Base-by-base conservation (phyloP, 1,140 invertebrate genomes). In the Tetragnatha versicolor region DNA sequence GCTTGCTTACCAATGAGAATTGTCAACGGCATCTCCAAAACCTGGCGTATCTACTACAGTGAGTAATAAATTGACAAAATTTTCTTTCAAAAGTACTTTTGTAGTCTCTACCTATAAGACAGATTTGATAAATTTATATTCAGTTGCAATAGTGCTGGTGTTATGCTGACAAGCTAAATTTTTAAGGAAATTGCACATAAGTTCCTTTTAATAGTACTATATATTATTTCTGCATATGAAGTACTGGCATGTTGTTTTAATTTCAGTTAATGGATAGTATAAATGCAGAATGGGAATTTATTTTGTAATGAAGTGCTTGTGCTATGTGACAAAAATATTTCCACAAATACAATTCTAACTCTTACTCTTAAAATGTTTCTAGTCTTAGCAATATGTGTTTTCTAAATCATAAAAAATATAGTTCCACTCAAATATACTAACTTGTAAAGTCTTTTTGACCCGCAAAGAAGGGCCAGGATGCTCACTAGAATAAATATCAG, bases 401-500 rank as follows among this genome's bases (percentile, higher is more conserved):
- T 63, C 63, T 37, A 29, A 12, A 29, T 35, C 45, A 53, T 53
- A n/a, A 9, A 53, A 25, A 53, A 25, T 25, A 10, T 17, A 53
- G 14, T 53, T n/a, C 22, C 9, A n/a, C 17, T n/a, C 9, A n/a
- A 53, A n/a, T 9, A 37, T 27, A 27, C 35, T 42, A 81, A 89
- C 88, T 81, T 87, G 84, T 17, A 97, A 93, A 0, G 95, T 97
- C 87, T 97, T 97, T 86, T 96, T 96, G 10, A 77, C 65, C 63
- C 94, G 89, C 80, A 93, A 90, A 83, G 94, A 96, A 0, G 95
- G 94, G 12, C 95, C 95, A 14, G 94, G 94, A 87, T 95, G 91
- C 83, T 95, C 94, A 55, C 90, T 87, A 83, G 94, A 94, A 87
- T 98, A 97, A 82, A 98, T 94, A 83, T 99, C 98, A 75, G 97